Percentiles rank a stretch among this genome's conserved stretches.
Conservation (phyloP, 2,888 invertebrate species). For the Pristionchus maxplancki region DNA sequence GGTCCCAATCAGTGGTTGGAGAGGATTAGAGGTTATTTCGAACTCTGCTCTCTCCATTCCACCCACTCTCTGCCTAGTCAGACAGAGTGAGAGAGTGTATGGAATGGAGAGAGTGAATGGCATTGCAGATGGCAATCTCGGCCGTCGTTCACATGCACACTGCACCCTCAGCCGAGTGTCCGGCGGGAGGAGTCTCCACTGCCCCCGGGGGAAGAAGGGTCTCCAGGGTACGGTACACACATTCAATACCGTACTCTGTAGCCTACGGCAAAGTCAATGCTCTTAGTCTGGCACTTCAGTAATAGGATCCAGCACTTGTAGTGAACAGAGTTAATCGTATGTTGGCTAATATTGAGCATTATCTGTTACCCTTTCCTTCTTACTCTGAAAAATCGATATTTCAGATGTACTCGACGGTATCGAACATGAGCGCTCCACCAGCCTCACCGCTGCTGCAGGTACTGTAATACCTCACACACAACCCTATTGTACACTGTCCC, state of each 20-base stretch:
- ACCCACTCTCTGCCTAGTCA: not conserved
- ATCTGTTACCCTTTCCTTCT: too few relatives aligned
- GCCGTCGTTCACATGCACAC: conserved; percentile 46
- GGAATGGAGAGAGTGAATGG: not conserved
- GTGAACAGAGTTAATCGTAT: too few relatives aligned
- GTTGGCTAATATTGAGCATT: too few relatives aligned
- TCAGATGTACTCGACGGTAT: conserved; percentile 50
- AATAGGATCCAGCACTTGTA: too few relatives aligned
- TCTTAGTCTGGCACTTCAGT: not conserved
- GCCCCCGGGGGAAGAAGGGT: not conserved
- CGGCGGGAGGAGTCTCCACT: not conserved
- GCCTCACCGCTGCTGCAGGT: conserved; percentile 29
- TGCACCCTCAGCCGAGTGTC: not conserved
- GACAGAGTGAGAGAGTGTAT: not conserved
- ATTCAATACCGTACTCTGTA: not conserved
- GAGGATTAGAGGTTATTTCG: too few relatives aligned
- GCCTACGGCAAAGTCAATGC: not conserved
- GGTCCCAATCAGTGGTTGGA: too few relatives aligned
- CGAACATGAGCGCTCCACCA: conserved; percentile 30
- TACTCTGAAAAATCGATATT: conserved; percentile 8
- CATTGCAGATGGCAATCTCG: conserved; percentile 38
- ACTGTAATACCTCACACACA: conserved; percentile 46
- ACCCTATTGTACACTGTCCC: not conserved
- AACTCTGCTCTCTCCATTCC: not conserved
- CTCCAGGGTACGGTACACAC: conserved; percentile 12